A percentile compares a stretch with the other conserved stretches of the same genome.
phyloP scores from a whole-genome alignment of 2,113 vertebrate species.

The Numenius arquata region DNA sequence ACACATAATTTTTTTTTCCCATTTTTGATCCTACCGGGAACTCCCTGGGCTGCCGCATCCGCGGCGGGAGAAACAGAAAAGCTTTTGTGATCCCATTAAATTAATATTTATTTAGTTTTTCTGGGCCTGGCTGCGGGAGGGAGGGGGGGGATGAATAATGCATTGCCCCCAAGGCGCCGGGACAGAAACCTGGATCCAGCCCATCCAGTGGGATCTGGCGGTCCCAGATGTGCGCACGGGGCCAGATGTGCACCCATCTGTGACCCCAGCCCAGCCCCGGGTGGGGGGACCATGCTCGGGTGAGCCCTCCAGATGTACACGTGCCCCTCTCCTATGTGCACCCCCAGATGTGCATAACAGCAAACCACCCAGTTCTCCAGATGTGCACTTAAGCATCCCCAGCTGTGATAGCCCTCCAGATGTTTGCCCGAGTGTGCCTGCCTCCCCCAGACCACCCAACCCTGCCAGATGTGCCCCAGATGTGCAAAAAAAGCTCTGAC shows the following conservation, averaged over 20 bases:
- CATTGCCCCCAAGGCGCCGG: neutral
- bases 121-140: neutral
- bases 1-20: neutral
- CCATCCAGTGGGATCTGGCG: too few relatives aligned
- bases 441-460: rapidly evolving
- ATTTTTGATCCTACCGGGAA: neutral
- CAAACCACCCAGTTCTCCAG: neutral
- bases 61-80: neutral
- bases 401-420: neutral
- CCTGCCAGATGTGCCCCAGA: neutral
- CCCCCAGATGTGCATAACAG: neutral
- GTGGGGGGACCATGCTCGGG: rapidly evolving
- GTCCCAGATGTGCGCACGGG: neutral
- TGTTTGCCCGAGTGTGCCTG: neutral
- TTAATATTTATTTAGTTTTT: conserved; percentile 58
- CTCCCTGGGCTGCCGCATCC: neutral
- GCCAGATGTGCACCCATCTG: neutral
- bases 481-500: neutral
- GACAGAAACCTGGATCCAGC: neutral
- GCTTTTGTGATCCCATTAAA: conserved; percentile 22
- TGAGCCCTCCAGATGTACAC: neutral
- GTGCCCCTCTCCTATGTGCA: rapidly evolving
- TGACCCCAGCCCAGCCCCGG: neutral
- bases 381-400: neutral
- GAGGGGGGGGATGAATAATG: conserved; percentile 26